These are phyloP conservation scores for Zapornia atra DNA, from an alignment of 2,113 vertebrate genomes.

Conservation along the genomic window DNA sequence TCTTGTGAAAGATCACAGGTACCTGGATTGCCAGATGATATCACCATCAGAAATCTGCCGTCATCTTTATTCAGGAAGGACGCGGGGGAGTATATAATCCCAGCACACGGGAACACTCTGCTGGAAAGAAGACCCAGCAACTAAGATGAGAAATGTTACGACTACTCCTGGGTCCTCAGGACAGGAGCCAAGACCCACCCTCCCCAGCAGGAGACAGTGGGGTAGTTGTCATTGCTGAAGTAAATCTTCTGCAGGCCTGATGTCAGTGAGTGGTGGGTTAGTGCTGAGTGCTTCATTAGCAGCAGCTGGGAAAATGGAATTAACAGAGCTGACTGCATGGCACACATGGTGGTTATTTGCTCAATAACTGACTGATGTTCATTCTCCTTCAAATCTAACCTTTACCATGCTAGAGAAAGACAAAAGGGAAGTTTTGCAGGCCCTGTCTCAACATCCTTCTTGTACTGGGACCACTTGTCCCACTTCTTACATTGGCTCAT, in stretches of 20 bases:
- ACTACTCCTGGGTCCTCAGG: not conserved
- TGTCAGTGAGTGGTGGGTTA: too few species aligned
- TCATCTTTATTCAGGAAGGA: not conserved
- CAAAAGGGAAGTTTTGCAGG: not conserved
- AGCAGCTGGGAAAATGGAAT: not conserved
- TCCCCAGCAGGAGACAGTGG: accelerated
- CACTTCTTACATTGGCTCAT: not conserved
- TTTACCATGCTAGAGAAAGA: not conserved
- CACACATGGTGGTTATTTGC: not conserved
- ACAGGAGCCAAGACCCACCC: not conserved
- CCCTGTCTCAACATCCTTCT: not conserved
- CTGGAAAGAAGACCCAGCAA: not conserved
- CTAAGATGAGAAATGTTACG: not conserved
- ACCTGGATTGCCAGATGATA: too few species aligned
- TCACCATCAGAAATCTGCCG: too few species aligned
- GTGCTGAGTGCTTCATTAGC: not conserved
- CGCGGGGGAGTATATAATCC: accelerated
- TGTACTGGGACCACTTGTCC: not conserved
- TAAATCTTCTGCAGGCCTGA: not conserved
- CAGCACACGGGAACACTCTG: not conserved
- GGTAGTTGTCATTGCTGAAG: not conserved
- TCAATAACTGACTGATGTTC: not conserved
- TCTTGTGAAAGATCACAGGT: not conserved
- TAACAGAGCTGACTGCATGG: not conserved
- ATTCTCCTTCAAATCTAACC: not conserved